These are phyloP conservation scores for Pangasius djambal DNA, from an alignment of 2,797 vertebrate genomes.

Conservation along the genomic window DNA sequence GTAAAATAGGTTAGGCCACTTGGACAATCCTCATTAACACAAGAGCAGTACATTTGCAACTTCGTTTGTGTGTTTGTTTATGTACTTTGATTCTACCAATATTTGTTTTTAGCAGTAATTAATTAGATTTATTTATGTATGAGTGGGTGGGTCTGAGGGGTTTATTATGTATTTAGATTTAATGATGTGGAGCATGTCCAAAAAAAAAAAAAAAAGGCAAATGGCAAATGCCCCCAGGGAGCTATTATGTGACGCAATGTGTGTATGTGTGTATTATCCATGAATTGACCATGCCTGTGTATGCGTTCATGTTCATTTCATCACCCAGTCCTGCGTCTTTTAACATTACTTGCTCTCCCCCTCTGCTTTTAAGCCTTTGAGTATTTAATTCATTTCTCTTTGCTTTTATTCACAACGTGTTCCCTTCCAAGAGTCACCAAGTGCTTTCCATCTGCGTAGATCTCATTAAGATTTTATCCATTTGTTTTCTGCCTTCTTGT, in stretches of 20 bases:
- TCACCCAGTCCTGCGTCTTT: slow-evolving; percentile 25
- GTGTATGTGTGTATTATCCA: slow-evolving; percentile 10
- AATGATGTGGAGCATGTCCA: slow-evolving; percentile 18
- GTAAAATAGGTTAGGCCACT: not conserved
- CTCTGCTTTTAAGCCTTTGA: not conserved
- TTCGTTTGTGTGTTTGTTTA: not conserved
- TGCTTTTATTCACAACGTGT: slow-evolving; percentile 33
- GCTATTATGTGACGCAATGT: slow-evolving; percentile 20
- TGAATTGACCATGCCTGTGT: not conserved
- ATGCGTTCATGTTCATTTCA: slow-evolving; percentile 13
- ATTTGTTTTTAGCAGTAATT: not conserved
- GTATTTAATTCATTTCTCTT: slow-evolving; percentile 46
- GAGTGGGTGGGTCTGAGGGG: not conserved
- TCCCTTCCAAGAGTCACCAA: slow-evolving; percentile 24
- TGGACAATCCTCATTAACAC: not conserved
- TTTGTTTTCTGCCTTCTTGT: slow-evolving; percentile 2
- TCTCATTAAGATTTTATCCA: slow-evolving; percentile 14
- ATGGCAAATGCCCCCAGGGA: slow-evolving; percentile 1
- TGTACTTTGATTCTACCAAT: not conserved
- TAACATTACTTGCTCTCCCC: slow-evolving; percentile 4
- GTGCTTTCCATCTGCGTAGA: slow-evolving; percentile 37
- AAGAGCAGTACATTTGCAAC: not conserved
- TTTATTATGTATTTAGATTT: slow-evolving; percentile 24
- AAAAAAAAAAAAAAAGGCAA: not conserved
- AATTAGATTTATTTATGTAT: not conserved